Conservation (phyloP, 2,113 vertebrate genomes). For the Rhodinocichla rosea region DNA sequence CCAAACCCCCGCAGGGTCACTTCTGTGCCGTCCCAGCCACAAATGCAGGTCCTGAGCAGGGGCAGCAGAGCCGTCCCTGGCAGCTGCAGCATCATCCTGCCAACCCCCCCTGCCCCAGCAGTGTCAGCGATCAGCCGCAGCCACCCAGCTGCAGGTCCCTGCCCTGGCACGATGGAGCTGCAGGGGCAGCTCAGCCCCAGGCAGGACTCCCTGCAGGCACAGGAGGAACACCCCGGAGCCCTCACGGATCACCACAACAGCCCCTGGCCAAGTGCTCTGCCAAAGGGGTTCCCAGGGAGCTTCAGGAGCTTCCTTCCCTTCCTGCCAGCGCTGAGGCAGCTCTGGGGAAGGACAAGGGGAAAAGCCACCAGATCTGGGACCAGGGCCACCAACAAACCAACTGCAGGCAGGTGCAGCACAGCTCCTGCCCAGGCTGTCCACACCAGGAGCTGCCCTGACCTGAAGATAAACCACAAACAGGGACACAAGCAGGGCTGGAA, state of each 20-base stretch:
- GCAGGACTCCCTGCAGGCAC: neutral
- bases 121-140: fast-evolving
- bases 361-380: neutral
- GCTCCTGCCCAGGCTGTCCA: neutral
- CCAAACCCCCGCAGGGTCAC: fast-evolving
- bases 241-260: neutral
- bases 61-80: neutral
- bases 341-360: neutral
- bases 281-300: neutral
- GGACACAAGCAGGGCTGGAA: neutral
- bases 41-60: neutral
- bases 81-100: neutral
- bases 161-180: fast-evolving
- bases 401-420: fast-evolving
- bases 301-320: neutral
- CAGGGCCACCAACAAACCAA: neutral
- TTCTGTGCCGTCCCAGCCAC: neutral
- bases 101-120: neutral
- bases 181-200: neutral
- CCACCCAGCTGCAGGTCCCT: neutral
- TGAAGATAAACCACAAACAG: fast-evolving
- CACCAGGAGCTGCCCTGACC: neutral
- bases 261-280: neutral
- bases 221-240: fast-evolving
- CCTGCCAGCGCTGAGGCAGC: neutral